Conservation (phyloP, 2,113 vertebrate genomes). For the Puffinus mauretanicus region DNA sequence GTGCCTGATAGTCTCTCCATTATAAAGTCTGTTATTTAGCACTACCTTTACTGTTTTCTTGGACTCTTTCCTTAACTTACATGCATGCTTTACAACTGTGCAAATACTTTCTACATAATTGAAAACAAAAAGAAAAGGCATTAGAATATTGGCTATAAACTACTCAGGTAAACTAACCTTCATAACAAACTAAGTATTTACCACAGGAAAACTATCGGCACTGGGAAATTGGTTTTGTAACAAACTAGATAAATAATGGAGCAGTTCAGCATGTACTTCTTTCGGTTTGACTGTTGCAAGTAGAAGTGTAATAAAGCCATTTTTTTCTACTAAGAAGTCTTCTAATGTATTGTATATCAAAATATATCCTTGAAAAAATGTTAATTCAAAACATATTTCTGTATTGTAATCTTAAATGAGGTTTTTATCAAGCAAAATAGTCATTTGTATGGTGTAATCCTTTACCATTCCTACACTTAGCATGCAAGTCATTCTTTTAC, state of each 20-base stretch:
- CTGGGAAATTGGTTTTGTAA: background rate
- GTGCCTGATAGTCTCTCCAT: background rate
- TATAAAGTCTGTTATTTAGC: background rate
- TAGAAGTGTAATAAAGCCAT: background rate
- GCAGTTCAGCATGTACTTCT: background rate
- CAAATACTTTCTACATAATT: background rate
- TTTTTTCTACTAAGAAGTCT: background rate
- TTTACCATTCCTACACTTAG: background rate
- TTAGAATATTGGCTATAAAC: background rate
- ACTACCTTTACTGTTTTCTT: background rate
- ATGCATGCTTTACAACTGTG: background rate
- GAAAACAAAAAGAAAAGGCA: background rate
- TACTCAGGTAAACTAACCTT: background rate
- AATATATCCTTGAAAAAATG: background rate
- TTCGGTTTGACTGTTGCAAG: background rate
- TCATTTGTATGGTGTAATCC: background rate
- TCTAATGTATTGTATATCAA: background rate
- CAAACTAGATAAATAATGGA: background rate
- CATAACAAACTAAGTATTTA: background rate
- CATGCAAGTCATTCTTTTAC: background rate
- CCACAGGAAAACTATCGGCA: background rate
- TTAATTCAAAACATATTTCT: background rate
- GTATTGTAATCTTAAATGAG: background rate
- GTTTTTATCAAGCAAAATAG: background rate
- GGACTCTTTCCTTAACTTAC: background rate